Evolutionary conservation across 1,140 invertebrate genomes (phyloP).

Genomic region (Apis laboriosa): DNA sequence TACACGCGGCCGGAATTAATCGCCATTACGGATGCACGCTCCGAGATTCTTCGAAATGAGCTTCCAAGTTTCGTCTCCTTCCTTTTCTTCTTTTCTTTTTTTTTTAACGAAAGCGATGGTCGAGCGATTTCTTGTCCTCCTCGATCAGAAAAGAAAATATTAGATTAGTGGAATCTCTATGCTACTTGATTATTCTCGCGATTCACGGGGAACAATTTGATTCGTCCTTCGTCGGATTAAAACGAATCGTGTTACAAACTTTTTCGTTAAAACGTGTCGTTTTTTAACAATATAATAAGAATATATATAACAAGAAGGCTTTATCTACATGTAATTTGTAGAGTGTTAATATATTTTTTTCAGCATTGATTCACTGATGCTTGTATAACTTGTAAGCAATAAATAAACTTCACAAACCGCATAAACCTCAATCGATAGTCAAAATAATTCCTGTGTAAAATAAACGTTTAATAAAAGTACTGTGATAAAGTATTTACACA

Average conservation of each 20-base stretch:
- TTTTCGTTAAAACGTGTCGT: not conserved
- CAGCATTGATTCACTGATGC: no score
- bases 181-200: conserved; percentile 1
- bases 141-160: no score
- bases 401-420: no score
- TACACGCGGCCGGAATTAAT: conserved; percentile 22
- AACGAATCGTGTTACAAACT: not conserved
- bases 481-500: no score
- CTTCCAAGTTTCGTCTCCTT: not conserved
- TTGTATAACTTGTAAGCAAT: no score
- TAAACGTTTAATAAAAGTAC: no score
- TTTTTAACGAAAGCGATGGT: not conserved
- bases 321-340: no score
- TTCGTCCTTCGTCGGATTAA: not conserved
- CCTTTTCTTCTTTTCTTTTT: not conserved
- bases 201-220: not conserved
- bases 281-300: not conserved
- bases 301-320: no score
- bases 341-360: no score
- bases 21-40: not conserved
- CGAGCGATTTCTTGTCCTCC: no score
- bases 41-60: not conserved
- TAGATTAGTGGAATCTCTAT: not conserved
- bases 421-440: no score
- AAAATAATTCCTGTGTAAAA: no score